Base-by-base conservation (phyloP, 2,888 invertebrate genomes). In the Pterostichus madidus region DNA sequence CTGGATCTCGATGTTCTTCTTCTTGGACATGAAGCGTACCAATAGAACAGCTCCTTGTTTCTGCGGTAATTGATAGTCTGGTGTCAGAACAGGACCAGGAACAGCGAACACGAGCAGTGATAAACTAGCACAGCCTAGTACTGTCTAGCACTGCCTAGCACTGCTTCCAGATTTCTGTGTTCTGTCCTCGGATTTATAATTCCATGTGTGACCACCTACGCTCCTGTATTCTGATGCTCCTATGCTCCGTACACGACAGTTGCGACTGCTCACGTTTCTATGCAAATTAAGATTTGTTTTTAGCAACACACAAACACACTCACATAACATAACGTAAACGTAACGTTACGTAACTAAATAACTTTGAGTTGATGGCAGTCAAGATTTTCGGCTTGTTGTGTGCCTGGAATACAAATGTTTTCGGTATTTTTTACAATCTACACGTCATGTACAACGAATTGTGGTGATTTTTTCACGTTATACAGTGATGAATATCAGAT, bases 281-380 rank as follows among this genome's bases (percentile, higher is more conserved):
- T 80, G 80, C 44, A 80, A 80, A 80, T 80, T 80, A 71, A 80
- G 80, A 80, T 80, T 71, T 80, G 80, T 80, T 80, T 80, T 68
- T 53, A 80, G 80, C 80, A 31, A 80, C 71, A 80, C 46, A 73
- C 71, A 73, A 13, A 71, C 39, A 17, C 17, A 56, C 80, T 10
- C 53, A 24, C 24, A 24, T 24, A 24, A 24, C 24, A 24, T 24
- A 24, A 24, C 24, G 24, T n/a, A 2, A 24, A 24, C 24, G 3
- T 24, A 24, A 24, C 24, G 24, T n/a, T 8, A 68, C 71, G 53
- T 53, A 53, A 49, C 53, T 80, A 73, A 80, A 68, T 35, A 80
- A 73, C 35, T 80, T 39, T 35, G 68, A 53, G 53, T 44, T 68
- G 52, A 71, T 80, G 71, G 53, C 73, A 81, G 59, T 49, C 73